Percentiles rank a stretch among this genome's conserved stretches.
These are phyloP conservation scores for Dorcus hopei DNA, from an alignment of 2,888 invertebrate species.

Conservation along the genomic window DNA sequence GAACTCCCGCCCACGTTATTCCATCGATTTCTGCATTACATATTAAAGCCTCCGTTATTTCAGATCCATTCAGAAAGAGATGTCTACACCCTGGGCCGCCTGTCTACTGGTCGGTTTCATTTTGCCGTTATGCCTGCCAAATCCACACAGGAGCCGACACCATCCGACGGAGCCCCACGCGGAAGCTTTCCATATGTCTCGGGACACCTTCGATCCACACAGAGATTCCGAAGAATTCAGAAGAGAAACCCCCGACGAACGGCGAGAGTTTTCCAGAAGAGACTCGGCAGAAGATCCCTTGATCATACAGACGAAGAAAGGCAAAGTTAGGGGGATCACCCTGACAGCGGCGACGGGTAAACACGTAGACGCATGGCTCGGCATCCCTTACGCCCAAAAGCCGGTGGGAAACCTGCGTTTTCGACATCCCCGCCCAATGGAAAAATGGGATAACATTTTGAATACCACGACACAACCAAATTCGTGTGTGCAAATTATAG, in stretches of 20 bases:
- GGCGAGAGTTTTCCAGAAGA: constrained; percentile 37
- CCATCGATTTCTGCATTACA: no score
- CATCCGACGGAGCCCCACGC: constrained; percentile 42
- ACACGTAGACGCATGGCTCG: constrained; percentile 78
- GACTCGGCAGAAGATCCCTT: constrained; percentile 61
- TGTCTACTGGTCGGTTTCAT: constrained; percentile 40
- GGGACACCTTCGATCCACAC: constrained; percentile 49
- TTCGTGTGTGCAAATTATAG: constrained; percentile 86
- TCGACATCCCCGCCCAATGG: constrained; percentile 80
- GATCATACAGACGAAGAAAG: constrained; percentile 74
- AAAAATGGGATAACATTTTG: constrained; percentile 74
- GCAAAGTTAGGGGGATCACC: constrained; percentile 72
- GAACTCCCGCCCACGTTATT: no score
- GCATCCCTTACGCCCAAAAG: constrained; percentile 80
- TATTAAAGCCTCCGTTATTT: constrained; percentile 7
- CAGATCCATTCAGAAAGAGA: constrained; percentile 34
- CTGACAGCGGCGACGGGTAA: constrained; percentile 72
- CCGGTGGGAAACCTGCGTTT: constrained; percentile 76
- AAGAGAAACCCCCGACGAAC: constrained; percentile 46
- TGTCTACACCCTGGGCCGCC: constrained; percentile 39
- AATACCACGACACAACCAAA: constrained; percentile 84
- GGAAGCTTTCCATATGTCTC: constrained; percentile 45
- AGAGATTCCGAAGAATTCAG: constrained; percentile 47
- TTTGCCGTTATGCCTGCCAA: constrained; percentile 39
- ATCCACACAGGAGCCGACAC: constrained; percentile 44